A percentile compares a stretch with the other conserved stretches of the same genome.
Evolutionary conservation across 2,888 invertebrate genomes (phyloP).

Genomic region (Amiota communis): DNA sequence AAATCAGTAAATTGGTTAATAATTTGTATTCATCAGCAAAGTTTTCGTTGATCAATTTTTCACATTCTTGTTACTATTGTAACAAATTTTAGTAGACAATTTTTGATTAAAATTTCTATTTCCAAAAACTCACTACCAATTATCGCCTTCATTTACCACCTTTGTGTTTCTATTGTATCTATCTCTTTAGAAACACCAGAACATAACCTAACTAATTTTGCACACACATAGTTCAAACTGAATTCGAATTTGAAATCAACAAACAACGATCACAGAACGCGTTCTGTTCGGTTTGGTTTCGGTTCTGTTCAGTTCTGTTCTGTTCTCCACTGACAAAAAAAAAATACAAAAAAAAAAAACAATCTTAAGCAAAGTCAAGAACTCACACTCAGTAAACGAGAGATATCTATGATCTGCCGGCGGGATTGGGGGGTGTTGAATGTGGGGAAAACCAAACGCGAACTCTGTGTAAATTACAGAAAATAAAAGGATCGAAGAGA

Average conservation of each 20-base stretch:
- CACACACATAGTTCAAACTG: constrained; percentile 24
- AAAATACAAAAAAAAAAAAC: too few relatives aligned
- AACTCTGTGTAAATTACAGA: constrained; percentile 45
- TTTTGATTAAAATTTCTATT: too few relatives aligned
- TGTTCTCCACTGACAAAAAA: constrained; percentile 52
- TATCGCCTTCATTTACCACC: too few relatives aligned
- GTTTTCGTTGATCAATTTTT: too few relatives aligned
- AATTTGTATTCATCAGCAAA: too few relatives aligned
- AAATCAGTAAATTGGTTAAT: too few relatives aligned
- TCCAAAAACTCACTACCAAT: too few relatives aligned
- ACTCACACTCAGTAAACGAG: neutral
- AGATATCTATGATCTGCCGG: constrained; percentile 20
- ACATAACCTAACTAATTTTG: constrained; percentile 18
- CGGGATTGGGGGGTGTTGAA: neutral
- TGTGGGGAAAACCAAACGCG: neutral
- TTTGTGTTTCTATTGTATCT: neutral
- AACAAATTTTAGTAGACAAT: too few relatives aligned
- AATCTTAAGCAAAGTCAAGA: constrained; percentile 35
- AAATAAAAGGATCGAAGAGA: constrained; percentile 16
- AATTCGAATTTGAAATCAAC: constrained; percentile 39
- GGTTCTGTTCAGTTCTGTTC: too few relatives aligned
- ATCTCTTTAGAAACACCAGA: neutral
- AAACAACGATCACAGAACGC: constrained; percentile 37
- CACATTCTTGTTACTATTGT: too few relatives aligned
- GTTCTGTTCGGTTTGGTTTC: too few relatives aligned